These are phyloP conservation scores for Oreochromis tanganicae DNA, from an alignment of 2,113 vertebrate species.

Conservation along the genomic window DNA sequence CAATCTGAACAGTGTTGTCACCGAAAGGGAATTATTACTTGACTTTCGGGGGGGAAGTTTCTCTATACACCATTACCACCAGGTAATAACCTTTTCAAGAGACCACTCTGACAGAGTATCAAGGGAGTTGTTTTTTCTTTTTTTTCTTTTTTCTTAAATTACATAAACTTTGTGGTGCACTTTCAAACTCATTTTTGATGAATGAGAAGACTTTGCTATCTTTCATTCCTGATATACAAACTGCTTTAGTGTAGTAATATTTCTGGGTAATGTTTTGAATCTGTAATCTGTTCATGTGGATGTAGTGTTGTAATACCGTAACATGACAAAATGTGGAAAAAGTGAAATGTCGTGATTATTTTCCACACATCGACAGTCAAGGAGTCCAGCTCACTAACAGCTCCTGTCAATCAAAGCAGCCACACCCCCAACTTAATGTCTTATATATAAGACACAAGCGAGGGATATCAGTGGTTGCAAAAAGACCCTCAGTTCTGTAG, in stretches of 20 bases:
- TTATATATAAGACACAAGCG: fast-evolving
- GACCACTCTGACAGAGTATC: not conserved
- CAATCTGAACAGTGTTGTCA: not conserved
- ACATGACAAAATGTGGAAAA: not conserved
- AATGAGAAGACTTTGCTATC: not conserved
- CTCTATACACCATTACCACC: conserved; percentile 1
- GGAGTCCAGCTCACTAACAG: not conserved
- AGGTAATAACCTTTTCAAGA: conserved; percentile 36
- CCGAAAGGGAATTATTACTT: conserved; percentile 8
- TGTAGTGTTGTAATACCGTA: not conserved
- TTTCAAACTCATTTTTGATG: not conserved
- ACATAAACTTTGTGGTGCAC: not conserved
- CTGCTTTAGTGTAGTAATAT: not conserved
- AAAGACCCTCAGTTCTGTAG: not conserved
- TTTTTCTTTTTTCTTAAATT: not conserved
- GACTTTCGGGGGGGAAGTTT: conserved; percentile 1
- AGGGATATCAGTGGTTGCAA: not conserved
- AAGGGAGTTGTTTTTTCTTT: not conserved
- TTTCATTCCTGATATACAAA: not conserved
- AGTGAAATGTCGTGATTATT: not conserved
- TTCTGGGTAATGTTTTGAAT: not conserved
- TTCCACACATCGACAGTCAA: not conserved
- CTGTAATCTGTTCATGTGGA: not conserved
- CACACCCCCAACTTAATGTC: not conserved
- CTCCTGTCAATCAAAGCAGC: not conserved